A percentile compares a stretch with the other conserved stretches of the same genome.
Evolutionary conservation across 2,888 invertebrate species (phyloP).

Genomic region (Andrena camellia): DNA sequence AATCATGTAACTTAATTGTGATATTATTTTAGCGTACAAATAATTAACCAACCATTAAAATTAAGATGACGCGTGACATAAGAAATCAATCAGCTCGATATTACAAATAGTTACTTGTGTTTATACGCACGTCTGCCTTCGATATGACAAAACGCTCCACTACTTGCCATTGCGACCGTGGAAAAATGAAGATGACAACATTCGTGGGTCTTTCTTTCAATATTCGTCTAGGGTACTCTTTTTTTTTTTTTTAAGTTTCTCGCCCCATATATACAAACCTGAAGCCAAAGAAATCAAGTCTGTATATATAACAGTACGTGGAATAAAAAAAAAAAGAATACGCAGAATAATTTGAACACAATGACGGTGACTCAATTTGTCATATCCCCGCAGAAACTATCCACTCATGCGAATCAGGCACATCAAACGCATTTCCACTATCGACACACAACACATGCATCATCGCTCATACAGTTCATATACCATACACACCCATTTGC

Average conservation of each 20-base stretch:
- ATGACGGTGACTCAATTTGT: slow-evolving; percentile 53
- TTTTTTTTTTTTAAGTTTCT: not conserved
- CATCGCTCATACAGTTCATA: slow-evolving; percentile 7
- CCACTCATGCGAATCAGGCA: slow-evolving; percentile 29
- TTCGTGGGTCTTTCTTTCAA: not conserved
- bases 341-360: slow-evolving; percentile 25
- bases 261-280: not conserved
- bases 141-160: slow-evolving; percentile 57
- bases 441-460: slow-evolving; percentile 42
- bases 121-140: slow-evolving; percentile 40
- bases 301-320: not conserved
- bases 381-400: slow-evolving; percentile 43
- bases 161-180: slow-evolving; percentile 11
- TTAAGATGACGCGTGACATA: slow-evolving; percentile 67
- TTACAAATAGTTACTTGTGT: slow-evolving; percentile 60
- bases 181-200: not conserved
- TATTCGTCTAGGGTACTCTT: not conserved
- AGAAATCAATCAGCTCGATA: slow-evolving; percentile 62
- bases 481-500: slow-evolving; percentile 12
- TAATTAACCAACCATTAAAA: slow-evolving; percentile 81
- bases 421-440: slow-evolving; percentile 37
- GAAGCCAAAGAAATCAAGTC: not conserved
- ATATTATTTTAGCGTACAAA: slow-evolving; percentile 82
- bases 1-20: slow-evolving; percentile 79
- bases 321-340: not conserved